Evolutionary conservation across 2,797 vertebrate species (phyloP), one percentile per base, ranked within the genome.

Genomic region (Cottoperca gobio): DNA sequence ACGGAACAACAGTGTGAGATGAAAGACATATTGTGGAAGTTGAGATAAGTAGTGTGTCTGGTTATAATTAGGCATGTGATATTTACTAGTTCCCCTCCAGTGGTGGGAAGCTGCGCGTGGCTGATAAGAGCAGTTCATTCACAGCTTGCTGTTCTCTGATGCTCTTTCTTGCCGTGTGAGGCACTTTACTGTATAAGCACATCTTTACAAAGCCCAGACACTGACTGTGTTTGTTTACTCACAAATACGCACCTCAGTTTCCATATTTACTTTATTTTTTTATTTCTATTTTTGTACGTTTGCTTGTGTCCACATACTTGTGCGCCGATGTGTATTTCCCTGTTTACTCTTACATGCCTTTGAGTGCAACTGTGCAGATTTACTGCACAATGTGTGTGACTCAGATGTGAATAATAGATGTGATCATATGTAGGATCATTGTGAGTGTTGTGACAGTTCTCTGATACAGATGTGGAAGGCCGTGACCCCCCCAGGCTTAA

Each of bases 21-120:
- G 67, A 88, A 87, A 89, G 46, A 75, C 66, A 64, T 57, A 70
- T 80, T 92, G 76, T 85, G 79, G 71, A 86, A 88, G 82, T 85
- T 69, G 78, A 86, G 83, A 78, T 79, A 76, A 83, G 86, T 76
- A 53, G 74, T 70, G 66, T 78, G 82, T 86, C 85, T 90, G 78
- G 52, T 88, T 89, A 84, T 93, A 90, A 93, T 93, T 86, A 90
- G 86, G 64, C 86, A 83, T 92, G 88, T 91, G 91, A 91, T 92
- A 90, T 91, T 94, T 86, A 80, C 85, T 73, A 82, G 89, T 89
- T 90, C 86, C 79, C 90, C 84, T 89, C 86, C 78, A 85, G 85
- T 89, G 78, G 81, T 68, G 63, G 71, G 46, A 82, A 90, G 89
- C 86, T 91, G 90, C 46, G 66, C 58, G 11, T 68, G 72, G 75